Evolutionary conservation across 2,797 vertebrate genomes (phyloP), one percentile per base, ranked within the genome.

Genomic region (Gobio occitaniae): DNA sequence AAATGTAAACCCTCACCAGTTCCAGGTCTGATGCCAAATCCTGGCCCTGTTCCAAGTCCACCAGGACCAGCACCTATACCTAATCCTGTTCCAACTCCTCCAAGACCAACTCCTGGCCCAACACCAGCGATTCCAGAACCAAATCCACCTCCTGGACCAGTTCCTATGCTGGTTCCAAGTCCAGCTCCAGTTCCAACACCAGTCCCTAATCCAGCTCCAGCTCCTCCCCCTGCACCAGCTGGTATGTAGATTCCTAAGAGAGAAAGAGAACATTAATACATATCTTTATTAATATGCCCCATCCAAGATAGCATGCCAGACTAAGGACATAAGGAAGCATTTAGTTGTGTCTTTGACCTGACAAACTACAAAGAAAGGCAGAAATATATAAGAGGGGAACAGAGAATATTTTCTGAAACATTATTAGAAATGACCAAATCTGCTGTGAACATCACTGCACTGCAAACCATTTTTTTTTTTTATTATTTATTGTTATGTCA

Each of bases 191-290:
- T 66, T 83, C 90, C 92, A 41, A 79, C 5, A 50, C 87, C 89
- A 47, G 63, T 47, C 2, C 87, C 91, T 75, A 65, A 12, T 29
- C 41, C 59, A 32, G 79, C 50, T 41, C 87, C 83, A 79, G 38
- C 16, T 79, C 86, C 91, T 69, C 89, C 91, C 88, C 90, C 94
- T 89, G 92, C 92, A 65, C 84, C 84, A 86, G 91, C 88, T 86
- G 95, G 95, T 92, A 95, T 77, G 84, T 93, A 94, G 7, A 95
- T 88, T 88, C 95, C 95, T 96, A 82, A 68, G 9, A 59, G 13
- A 32, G 12, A 52, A 47, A 41, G 32, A 63, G 6, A 82, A 80
- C 17, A 32, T 81, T 78, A 71, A 56, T 32, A 52, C 69, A 32
- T 44, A 2, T 1, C 9, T 74, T 47, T 65, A 52, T 86, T 65